Evolutionary conservation across 2,888 invertebrate genomes (phyloP).

Genomic region (Itoplectis maculator): DNA sequence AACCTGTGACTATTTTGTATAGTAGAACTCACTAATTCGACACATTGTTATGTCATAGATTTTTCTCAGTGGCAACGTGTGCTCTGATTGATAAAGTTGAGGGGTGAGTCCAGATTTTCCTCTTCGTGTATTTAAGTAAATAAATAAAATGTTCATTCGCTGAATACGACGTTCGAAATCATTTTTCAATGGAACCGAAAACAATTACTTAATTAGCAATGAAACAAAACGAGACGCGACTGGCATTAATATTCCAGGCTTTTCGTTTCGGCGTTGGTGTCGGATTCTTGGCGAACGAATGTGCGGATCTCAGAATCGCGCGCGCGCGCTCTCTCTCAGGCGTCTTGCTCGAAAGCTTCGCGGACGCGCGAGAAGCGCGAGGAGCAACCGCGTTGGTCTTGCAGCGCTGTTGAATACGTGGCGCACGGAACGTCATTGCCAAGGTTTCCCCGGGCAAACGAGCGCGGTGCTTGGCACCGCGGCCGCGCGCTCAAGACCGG

Average conservation of each 20-base stretch:
- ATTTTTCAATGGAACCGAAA: too few species aligned
- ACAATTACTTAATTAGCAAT: not conserved
- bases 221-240: not conserved
- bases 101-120: too few species aligned
- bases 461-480: conserved; percentile 57
- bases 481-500: conserved; percentile 70
- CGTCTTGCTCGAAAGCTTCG: conserved; percentile 35
- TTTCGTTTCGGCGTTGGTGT: conserved; percentile 5
- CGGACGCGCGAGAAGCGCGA: conserved; percentile 12
- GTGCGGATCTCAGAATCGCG: conserved; percentile 21
- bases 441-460: conserved; percentile 74
- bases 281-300: not conserved
- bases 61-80: too few species aligned
- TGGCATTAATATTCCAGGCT: not conserved
- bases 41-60: too few species aligned
- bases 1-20: too few species aligned
- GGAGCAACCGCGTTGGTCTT: not conserved
- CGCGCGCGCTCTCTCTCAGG: conserved; percentile 10
- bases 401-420: not conserved
- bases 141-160: too few species aligned
- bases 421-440: conserved; percentile 72
- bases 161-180: too few species aligned
- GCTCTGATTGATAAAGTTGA: too few species aligned
- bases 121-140: too few species aligned
- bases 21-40: too few species aligned